Percentiles rank a stretch among this genome's conserved stretches.
Evolutionary conservation across 2,113 vertebrate species (phyloP).

Genomic region (Cisticola juncidis): DNA sequence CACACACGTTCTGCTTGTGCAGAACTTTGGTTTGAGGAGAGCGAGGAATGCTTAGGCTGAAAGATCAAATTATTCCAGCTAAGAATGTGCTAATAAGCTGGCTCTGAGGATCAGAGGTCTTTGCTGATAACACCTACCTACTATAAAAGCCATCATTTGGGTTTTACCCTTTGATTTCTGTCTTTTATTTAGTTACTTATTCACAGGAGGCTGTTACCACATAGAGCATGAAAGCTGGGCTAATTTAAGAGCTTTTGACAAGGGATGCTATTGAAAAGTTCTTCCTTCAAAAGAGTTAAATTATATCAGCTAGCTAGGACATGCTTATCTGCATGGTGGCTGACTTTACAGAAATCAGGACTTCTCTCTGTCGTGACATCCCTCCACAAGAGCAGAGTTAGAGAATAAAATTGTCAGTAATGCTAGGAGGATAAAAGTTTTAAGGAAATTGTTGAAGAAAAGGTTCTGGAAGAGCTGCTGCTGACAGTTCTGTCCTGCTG

Average conservation of each 20-base stretch:
- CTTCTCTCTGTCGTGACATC: not conserved
- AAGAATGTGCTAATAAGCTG: not conserved
- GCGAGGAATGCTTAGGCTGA: not conserved
- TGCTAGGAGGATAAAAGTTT: not conserved
- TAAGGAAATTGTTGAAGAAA: not conserved
- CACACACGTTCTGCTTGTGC: no score
- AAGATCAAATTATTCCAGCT: not conserved
- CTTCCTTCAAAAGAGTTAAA: not conserved
- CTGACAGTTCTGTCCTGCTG: not conserved
- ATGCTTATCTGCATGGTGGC: not conserved
- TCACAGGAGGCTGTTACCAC: not conserved
- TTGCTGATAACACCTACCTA: not conserved
- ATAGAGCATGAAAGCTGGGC: not conserved
- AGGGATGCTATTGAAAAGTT: not conserved
- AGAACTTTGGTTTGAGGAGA: not conserved
- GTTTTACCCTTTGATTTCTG: not conserved
- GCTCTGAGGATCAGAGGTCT: not conserved
- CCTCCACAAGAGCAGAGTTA: not conserved
- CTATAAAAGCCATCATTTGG: not conserved
- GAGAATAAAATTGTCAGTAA: not conserved
- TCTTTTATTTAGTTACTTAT: not conserved
- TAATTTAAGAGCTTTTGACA: not conserved
- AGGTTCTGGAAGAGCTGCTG: not conserved
- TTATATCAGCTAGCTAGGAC: accelerated
- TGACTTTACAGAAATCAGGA: not conserved